Evolutionary conservation across 2,113 vertebrate genomes (phyloP).

Genomic region (Gopherus evgoodei): DNA sequence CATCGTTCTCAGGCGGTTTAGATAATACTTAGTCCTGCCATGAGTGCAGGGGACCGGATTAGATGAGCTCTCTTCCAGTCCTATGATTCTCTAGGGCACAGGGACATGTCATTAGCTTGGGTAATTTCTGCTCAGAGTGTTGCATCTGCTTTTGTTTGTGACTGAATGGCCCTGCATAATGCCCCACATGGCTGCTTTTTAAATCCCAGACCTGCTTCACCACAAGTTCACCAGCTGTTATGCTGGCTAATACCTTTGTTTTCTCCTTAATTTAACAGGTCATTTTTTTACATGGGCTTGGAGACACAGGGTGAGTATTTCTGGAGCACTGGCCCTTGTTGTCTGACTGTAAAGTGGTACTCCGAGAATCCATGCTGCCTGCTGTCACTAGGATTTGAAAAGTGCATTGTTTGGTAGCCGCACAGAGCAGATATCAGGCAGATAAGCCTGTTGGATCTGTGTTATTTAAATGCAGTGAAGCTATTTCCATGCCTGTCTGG

Average conservation of each 20-base stretch:
- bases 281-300: conserved; percentile 98
- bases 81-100: accelerated
- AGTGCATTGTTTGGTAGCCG: neutral
- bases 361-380: accelerated
- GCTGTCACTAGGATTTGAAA: neutral
- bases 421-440: neutral
- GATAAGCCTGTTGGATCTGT: neutral
- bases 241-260: conserved; percentile 6
- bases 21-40: no score
- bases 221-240: accelerated
- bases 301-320: conserved; percentile 93
- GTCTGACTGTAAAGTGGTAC: accelerated
- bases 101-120: accelerated
- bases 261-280: conserved; percentile 82
- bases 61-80: neutral
- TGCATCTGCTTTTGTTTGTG: neutral
- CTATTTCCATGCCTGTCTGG: neutral
- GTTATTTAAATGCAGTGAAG: neutral
- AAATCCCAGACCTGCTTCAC: neutral
- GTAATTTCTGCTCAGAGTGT: neutral
- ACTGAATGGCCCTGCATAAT: conserved; percentile 23
- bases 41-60: no score
- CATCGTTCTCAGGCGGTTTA: neutral
- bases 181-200: neutral
- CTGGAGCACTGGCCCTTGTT: neutral